Conservation (phyloP, 2,113 vertebrate species). For the Phoxinus phoxinus region DNA sequence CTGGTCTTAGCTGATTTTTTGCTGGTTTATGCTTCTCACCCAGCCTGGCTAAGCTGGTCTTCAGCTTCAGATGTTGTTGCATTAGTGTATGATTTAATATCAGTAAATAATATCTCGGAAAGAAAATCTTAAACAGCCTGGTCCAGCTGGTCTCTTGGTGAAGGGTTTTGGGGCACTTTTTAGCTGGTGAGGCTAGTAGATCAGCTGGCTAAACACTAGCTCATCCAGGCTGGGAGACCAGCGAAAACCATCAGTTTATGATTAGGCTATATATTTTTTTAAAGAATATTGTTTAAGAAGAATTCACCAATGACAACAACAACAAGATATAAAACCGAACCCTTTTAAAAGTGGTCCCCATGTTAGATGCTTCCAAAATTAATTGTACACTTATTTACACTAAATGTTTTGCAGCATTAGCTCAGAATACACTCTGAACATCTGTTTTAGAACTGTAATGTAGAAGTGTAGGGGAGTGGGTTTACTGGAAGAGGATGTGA, state of each 20-base stretch:
- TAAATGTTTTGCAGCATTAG: background rate
- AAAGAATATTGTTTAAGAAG: background rate
- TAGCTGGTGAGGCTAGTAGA: background rate
- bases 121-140: too few species aligned
- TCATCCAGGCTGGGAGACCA: background rate
- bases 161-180: background rate
- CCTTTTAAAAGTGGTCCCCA: background rate
- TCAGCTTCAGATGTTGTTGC: background rate
- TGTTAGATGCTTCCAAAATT: background rate
- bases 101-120: too few species aligned
- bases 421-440: conserved; percentile 1
- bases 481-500: conserved; percentile 69
- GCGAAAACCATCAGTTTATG: background rate
- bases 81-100: background rate
- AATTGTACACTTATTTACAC: background rate
- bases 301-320: background rate
- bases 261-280: background rate
- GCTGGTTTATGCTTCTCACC: background rate
- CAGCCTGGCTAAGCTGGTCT: background rate
- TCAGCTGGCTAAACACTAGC: background rate
- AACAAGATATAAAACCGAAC: background rate
- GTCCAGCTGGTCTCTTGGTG: background rate
- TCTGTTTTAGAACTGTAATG: conserved; percentile 42
- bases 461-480: conserved; percentile 31
- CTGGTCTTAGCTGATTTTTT: background rate